phyloP scores from a whole-genome alignment of 2,797 vertebrate species.

The Amphiprion clarkii region DNA sequence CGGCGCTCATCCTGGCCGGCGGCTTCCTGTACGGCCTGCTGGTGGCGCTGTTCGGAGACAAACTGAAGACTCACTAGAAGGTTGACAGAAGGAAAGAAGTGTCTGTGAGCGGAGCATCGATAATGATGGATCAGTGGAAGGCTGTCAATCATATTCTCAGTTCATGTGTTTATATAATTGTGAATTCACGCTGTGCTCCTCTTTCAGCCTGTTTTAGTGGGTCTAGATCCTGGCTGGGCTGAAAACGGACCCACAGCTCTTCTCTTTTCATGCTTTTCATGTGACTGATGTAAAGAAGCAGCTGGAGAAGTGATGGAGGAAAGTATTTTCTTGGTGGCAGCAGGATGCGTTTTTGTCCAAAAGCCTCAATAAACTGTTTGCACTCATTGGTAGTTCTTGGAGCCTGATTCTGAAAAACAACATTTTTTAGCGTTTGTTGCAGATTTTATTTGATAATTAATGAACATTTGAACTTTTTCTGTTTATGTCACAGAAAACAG shows the following conservation, averaged over 20 bases:
- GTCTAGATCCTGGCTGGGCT: background rate
- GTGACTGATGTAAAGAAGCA: background rate
- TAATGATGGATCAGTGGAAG: no score
- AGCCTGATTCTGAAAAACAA: no score
- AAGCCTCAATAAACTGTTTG: conserved; percentile 59
- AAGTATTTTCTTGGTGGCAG: conserved; percentile 17
- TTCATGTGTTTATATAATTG: no score
- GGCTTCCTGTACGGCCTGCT: conserved; percentile 87
- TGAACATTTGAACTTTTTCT: no score
- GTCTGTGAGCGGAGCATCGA: no score
- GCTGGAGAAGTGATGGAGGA: background rate
- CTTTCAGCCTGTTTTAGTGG: no score
- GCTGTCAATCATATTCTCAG: no score
- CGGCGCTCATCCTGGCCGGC: conserved; percentile 80
- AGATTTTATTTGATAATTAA: no score
- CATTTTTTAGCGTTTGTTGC: no score
- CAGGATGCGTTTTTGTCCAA: conserved; percentile 6
- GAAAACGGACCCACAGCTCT: conserved; percentile 1
- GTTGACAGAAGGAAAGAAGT: no score
- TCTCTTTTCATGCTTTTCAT: conserved; percentile 17
- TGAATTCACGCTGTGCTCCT: no score
- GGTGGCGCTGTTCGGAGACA: conserved; percentile 85
- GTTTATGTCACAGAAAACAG: no score
- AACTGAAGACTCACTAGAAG: conserved; percentile 83
- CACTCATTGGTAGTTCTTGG: conserved; percentile 31